Evolutionary conservation across 2,797 vertebrate genomes (phyloP).

Genomic region (Scarus forsteni): DNA sequence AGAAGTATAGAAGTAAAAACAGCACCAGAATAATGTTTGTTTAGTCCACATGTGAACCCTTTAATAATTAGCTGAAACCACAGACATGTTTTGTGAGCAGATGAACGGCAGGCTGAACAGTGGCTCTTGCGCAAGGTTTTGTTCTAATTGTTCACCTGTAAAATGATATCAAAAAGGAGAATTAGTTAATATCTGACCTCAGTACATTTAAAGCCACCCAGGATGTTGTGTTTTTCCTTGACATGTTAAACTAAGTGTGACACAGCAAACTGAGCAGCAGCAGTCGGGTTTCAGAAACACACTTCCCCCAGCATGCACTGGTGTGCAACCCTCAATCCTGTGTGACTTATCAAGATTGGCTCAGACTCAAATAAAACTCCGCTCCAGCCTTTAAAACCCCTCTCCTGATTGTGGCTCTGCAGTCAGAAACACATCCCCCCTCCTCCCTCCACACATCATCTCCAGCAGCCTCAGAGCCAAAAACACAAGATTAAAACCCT

Average conservation of each 20-base stretch:
- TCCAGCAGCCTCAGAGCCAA: conserved; percentile 32
- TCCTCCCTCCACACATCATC: conserved; percentile 30
- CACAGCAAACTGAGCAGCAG: conserved; percentile 16
- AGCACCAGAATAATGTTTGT: background rate
- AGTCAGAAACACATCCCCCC: conserved; percentile 19
- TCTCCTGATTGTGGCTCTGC: conserved; percentile 55
- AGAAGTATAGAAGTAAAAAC: background rate
- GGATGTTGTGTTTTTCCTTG: background rate
- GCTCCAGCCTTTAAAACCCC: conserved; percentile 42
- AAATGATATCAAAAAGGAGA: background rate
- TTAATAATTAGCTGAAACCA: background rate
- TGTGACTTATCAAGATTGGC: conserved; percentile 75
- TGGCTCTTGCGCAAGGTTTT: background rate
- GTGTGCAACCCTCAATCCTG: conserved; percentile 43
- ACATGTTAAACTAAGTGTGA: conserved; percentile 1
- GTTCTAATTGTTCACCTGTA: background rate
- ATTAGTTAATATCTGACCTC: conserved; percentile 9
- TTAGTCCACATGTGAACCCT: background rate
- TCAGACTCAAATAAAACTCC: conserved; percentile 52
- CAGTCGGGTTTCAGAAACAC: conserved; percentile 24
- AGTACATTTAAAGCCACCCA: background rate
- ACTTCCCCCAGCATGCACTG: conserved; percentile 34
- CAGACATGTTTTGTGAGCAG: background rate
- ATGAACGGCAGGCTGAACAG: background rate
- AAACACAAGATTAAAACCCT: conserved; percentile 68